Percentiles rank a stretch among this genome's conserved stretches.
phyloP scores from a whole-genome alignment of 2,797 vertebrate genomes.

The Monodelphis domestica region DNA sequence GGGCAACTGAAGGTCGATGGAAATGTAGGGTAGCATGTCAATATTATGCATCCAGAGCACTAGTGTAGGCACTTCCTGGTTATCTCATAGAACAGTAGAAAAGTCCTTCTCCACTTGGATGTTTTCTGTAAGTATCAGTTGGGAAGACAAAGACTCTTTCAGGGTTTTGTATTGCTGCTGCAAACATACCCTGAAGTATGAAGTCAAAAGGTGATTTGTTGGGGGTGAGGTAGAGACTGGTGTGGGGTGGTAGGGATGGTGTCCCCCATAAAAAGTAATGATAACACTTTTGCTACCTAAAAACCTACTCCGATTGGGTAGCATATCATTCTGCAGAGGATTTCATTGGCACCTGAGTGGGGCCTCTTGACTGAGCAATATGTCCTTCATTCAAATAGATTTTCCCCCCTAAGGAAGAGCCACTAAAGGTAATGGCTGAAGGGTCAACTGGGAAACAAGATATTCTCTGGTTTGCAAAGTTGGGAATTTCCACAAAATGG shows the following conservation, averaged over 20 bases:
- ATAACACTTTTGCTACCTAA: not conserved
- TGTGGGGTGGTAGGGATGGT: not conserved
- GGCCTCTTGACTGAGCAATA: not conserved
- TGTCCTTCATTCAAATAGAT: not conserved
- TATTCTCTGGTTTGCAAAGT: not conserved
- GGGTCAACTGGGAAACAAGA: not conserved
- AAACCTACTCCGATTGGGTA: not conserved
- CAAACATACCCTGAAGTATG: not conserved
- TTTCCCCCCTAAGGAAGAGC: not conserved
- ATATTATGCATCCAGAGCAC: not conserved
- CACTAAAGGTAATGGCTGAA: not conserved
- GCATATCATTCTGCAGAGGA: not conserved
- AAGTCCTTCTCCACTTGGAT: not conserved
- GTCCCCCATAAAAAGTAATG: not conserved
- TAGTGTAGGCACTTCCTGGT: not conserved
- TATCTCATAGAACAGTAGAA: not conserved
- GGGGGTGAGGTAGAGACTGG: not conserved
- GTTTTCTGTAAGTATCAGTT: not conserved
- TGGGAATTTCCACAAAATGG: not conserved
- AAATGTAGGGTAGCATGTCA: not conserved
- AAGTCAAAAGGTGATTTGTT: too few species aligned
- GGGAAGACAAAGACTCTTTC: not conserved
- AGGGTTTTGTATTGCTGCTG: slow-evolving; percentile 24
- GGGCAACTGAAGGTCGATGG: not conserved
- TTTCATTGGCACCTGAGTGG: not conserved